These are phyloP conservation scores for Haliclystus octoradiatus DNA, from an alignment of 30 jellyfish, hydroid and myxozoan species.

Conservation along the genomic window DNA sequence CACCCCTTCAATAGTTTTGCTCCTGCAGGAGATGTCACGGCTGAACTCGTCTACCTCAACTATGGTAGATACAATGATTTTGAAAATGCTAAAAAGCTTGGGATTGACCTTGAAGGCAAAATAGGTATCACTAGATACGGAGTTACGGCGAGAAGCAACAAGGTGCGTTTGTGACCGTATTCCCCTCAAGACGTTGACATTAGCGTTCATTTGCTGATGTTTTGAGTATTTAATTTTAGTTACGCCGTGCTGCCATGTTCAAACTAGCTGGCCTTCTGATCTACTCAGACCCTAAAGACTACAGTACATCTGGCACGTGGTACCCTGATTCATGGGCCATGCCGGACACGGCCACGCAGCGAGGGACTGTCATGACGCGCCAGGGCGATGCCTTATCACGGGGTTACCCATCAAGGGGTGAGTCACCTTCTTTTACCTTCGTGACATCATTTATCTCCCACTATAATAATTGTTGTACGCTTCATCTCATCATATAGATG, in stretches of 20 bases:
- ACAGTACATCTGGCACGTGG: slow-evolving; percentile 25
- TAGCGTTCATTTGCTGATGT: not conserved
- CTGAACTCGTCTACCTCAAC: slow-evolving; percentile 65
- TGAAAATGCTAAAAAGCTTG: slow-evolving; percentile 35
- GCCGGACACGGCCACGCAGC: slow-evolving; percentile 59
- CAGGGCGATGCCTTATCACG: slow-evolving; percentile 92
- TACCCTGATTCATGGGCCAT: slow-evolving; percentile 87
- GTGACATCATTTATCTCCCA: too few species aligned
- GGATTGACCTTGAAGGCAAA: slow-evolving; percentile 56
- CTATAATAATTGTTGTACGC: too few species aligned
- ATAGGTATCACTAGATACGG: slow-evolving; percentile 82
- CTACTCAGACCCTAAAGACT: slow-evolving; percentile 73
- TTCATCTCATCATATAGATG: too few species aligned
- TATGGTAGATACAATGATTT: slow-evolving; percentile 64
- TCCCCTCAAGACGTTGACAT: not conserved
- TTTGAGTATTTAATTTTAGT: slow-evolving; percentile 19
- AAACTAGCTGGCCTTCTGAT: slow-evolving; percentile 67
- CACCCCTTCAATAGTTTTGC: slow-evolving; percentile 37
- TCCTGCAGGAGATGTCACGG: slow-evolving; percentile 24
- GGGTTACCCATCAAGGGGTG: slow-evolving; percentile 96
- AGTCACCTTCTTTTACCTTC: too few species aligned
- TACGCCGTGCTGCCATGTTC: slow-evolving; percentile 40
- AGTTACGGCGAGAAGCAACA: slow-evolving; percentile 61
- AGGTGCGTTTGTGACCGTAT: slow-evolving; percentile 22
- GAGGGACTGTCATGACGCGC: slow-evolving; percentile 82